phyloP scores from a whole-genome alignment of 1,140 invertebrate genomes.

The Agrypnia vestita region DNA sequence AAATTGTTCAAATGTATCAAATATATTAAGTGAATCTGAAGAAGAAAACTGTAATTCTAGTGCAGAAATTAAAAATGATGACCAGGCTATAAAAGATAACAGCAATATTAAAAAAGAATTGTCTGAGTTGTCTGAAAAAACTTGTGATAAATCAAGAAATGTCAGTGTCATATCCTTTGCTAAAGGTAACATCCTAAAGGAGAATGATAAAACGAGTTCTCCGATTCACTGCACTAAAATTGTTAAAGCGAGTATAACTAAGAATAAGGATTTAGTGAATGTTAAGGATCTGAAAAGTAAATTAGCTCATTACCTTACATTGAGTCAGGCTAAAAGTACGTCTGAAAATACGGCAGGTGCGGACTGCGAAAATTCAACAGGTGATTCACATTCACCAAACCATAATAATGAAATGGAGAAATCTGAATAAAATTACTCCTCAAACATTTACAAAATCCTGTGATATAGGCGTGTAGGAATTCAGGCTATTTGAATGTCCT shows the following conservation, averaged over 20 bases:
- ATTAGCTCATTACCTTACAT: slow-evolving; percentile 24
- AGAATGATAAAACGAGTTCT: neutral
- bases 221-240: neutral
- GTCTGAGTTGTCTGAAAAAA: neutral
- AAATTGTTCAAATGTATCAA: neutral
- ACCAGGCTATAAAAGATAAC: neutral
- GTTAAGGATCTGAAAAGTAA: slow-evolving; percentile 38
- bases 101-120: neutral
- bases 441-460: slow-evolving; percentile 30
- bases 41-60: neutral
- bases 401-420: slow-evolving; percentile 12
- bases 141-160: neutral
- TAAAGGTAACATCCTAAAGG: neutral
- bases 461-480: slow-evolving; percentile 30
- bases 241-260: neutral
- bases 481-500: neutral
- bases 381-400: slow-evolving; percentile 15
- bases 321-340: slow-evolving; percentile 26
- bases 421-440: slow-evolving; percentile 8
- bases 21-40: neutral
- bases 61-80: neutral
- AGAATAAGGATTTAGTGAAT: slow-evolving; percentile 16
- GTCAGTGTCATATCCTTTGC: slow-evolving; percentile 12
- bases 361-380: neutral
- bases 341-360: neutral